Conservation (phyloP, 2,113 vertebrate genomes). For the Calonectris borealis region DNA sequence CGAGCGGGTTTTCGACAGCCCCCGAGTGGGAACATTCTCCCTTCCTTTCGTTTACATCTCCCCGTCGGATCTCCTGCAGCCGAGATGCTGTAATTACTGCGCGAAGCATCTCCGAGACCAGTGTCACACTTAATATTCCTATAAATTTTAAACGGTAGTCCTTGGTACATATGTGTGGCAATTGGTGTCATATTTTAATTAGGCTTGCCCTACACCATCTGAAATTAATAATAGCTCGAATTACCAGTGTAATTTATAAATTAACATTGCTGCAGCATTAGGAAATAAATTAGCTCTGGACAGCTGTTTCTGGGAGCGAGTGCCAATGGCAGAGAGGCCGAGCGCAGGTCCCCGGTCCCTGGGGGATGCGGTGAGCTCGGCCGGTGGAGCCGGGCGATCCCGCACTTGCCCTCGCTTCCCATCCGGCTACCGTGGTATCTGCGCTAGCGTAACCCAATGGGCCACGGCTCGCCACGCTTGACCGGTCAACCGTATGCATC, state of each 20-base stretch:
- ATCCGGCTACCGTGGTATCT: fast-evolving
- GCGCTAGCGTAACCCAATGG: not conserved
- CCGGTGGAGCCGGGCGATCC: not conserved
- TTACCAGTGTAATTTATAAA: constrained; percentile 86
- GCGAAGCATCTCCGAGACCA: constrained; percentile 54
- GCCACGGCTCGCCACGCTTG: not conserved
- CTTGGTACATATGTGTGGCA: constrained; percentile 81
- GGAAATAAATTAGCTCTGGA: constrained; percentile 81
- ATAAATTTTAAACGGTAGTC: constrained; percentile 82
- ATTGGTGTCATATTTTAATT: constrained; percentile 86
- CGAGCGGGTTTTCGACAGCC: not conserved
- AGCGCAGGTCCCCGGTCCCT: not conserved
- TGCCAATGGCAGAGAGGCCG: constrained; percentile 23
- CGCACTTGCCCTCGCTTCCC: not conserved
- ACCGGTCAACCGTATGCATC: not conserved
- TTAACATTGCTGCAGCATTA: constrained; percentile 79
- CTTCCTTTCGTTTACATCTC: not conserved
- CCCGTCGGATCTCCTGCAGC: not conserved
- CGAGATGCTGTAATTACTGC: constrained; percentile 64
- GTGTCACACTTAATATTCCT: constrained; percentile 81
- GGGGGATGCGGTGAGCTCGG: not conserved
- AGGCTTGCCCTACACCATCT: constrained; percentile 83
- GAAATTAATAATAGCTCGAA: constrained; percentile 84
- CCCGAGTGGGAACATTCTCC: not conserved
- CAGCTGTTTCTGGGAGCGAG: constrained; percentile 76